These are phyloP conservation scores for Hestina assimilis DNA, from an alignment of 1,140 invertebrate genomes.

Conservation along the genomic window DNA sequence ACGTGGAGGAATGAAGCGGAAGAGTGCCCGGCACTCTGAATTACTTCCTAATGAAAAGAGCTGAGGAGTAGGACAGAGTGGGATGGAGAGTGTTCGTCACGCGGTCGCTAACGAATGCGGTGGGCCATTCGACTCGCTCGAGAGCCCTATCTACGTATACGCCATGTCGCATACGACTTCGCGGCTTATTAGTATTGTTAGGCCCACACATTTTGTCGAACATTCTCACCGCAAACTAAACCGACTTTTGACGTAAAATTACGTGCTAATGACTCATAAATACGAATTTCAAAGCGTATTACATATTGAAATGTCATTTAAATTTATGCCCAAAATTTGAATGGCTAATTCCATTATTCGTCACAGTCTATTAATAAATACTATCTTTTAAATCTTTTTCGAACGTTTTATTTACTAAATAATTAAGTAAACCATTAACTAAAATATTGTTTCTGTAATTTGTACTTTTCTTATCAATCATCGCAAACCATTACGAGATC, in stretches of 20 bases:
- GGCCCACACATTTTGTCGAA: constrained; percentile 26
- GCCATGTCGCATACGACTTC: constrained; percentile 31
- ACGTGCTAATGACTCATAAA: constrained; percentile 14
- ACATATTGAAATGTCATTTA: constrained; percentile 2
- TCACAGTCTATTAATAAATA: constrained; percentile 1
- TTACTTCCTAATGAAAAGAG: constrained; percentile 78
- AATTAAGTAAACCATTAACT: constrained; percentile 4
- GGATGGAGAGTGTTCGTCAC: constrained; percentile 53
- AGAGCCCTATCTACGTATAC: constrained; percentile 45
- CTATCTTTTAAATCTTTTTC: constrained; percentile 1
- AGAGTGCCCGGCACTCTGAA: constrained; percentile 70
- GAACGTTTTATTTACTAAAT: not conserved
- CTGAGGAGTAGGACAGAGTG: constrained; percentile 58
- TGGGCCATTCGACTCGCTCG: constrained; percentile 54
- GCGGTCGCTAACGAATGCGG: constrained; percentile 70
- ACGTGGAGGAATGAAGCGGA: constrained; percentile 72
- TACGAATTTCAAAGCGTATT: constrained; percentile 1
- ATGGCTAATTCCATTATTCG: not conserved
- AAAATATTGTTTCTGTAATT: constrained; percentile 32
- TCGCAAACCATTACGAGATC: constrained; percentile 38
- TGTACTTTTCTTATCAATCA: constrained; percentile 36
- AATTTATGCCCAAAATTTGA: not conserved
- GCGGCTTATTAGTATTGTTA: constrained; percentile 41
- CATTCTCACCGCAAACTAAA: constrained; percentile 18
- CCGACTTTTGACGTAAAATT: constrained; percentile 15